A percentile compares a stretch with the other conserved stretches of the same genome.
Conservation (phyloP, 1,140 invertebrate species). For the Spodoptera litura region DNA sequence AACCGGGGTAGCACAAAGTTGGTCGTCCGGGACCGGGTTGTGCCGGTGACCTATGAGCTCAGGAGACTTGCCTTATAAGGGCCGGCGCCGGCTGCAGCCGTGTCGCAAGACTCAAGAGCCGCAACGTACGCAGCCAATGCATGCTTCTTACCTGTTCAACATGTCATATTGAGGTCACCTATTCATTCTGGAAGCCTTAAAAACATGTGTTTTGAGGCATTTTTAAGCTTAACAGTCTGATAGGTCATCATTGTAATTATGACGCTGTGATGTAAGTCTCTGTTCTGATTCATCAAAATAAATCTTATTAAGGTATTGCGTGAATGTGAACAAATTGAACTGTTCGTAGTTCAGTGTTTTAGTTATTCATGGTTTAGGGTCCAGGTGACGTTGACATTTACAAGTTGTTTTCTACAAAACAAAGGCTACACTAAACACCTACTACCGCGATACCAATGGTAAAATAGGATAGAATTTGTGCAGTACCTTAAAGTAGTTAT, state of each 20-base stretch:
- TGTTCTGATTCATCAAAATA: too few relatives aligned
- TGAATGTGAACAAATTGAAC: background rate
- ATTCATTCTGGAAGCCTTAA: constrained; percentile 43
- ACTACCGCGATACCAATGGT: too few relatives aligned
- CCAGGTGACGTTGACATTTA: too few relatives aligned
- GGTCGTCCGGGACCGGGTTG: constrained; percentile 30
- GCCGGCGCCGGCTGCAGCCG: constrained; percentile 68
- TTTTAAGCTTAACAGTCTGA: background rate
- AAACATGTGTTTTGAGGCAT: constrained; percentile 13
- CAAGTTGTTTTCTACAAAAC: too few relatives aligned
- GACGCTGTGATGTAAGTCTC: too few relatives aligned
- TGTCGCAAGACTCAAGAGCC: constrained; percentile 51
- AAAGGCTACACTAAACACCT: too few relatives aligned
- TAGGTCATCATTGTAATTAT: too few relatives aligned
- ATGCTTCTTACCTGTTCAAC: constrained; percentile 48
- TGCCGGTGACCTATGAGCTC: constrained; percentile 73
- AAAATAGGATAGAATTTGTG: too few relatives aligned
- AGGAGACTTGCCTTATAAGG: constrained; percentile 77
- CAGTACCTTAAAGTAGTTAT: too few relatives aligned
- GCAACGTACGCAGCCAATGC: constrained; percentile 56
- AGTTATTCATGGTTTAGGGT: too few relatives aligned
- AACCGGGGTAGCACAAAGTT: constrained; percentile 26
- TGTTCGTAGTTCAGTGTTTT: too few relatives aligned
- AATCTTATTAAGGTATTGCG: background rate
- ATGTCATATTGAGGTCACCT: constrained; percentile 51